Evolutionary conservation across 2,797 vertebrate genomes (phyloP), one percentile per base, ranked within the genome.

Genomic region (Poecilia velifera): DNA sequence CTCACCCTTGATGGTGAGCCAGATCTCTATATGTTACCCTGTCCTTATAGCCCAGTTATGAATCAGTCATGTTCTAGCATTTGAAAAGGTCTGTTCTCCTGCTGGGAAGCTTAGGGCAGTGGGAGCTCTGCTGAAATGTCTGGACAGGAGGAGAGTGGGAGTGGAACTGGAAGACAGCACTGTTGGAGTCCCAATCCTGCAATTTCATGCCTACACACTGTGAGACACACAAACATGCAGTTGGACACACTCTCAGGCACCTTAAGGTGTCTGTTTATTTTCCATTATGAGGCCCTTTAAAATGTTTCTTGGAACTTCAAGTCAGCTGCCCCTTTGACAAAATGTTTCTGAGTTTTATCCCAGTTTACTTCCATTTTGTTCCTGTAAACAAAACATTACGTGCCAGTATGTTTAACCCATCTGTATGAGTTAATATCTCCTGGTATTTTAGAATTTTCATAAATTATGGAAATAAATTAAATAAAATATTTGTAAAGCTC

Each of bases 91-190:
- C 64, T 76, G 68, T 78, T 46, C 82, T 28, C 84, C 57, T 68
- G 74, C 77, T 87, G 81, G 53, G 55, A 87, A 98, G 97, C 74
- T 99, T 88, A 96, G 96, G 94, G 94, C 97, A 79, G 87, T 98
- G 78, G 98, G 98, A 41, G 98, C 96, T 46, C 94, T 99, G 66
- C 90, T 99, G 73, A 99, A 99, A 92, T 98, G 97, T 92, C 93
- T 99, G 90, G 96, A 98, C 92, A 97, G 96, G 89, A 97, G 97
- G 94, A 96, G 98, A 95, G 91, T 98, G 80, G 97, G 97, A 81
- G 94, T 99, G 79, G 97, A 99, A 88, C 94, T 99, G 14, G 98
- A 99, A 94, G 97, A 99, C 88, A 96, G 86, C 89, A 96, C 89
- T 78, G 82, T 95, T 91, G 94, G 91, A 76, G 96, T 99, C 89